Evolutionary conservation across 2,113 vertebrate genomes (phyloP).

Genomic region (Sardina pilchardus): DNA sequence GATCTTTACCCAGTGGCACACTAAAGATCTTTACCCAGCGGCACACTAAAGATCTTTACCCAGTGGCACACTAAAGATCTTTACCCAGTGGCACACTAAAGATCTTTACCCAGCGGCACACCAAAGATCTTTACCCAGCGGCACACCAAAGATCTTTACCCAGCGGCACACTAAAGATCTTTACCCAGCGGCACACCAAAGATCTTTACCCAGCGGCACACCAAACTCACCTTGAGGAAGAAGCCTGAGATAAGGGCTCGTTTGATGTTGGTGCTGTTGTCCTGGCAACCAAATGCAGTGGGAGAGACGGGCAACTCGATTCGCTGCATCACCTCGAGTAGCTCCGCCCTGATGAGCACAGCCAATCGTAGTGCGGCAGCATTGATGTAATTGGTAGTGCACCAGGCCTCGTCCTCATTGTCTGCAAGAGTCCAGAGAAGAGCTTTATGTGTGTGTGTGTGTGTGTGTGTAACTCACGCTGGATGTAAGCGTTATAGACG

Average conservation of each 20-base stretch:
- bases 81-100: too few relatives aligned
- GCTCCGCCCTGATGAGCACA: slow-evolving; percentile 78
- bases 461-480: slow-evolving; percentile 30
- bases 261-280: slow-evolving; percentile 86
- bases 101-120: too few relatives aligned
- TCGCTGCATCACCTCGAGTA: slow-evolving; percentile 88
- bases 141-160: neutral
- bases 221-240: slow-evolving; percentile 85
- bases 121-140: too few relatives aligned
- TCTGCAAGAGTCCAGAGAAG: slow-evolving; percentile 63
- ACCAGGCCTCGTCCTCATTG: slow-evolving; percentile 84
- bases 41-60: too few relatives aligned
- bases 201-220: neutral
- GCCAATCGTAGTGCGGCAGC: slow-evolving; percentile 78
- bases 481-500: too few relatives aligned
- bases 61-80: too few relatives aligned
- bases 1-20: too few relatives aligned
- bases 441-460: slow-evolving; percentile 21
- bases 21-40: too few relatives aligned
- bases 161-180: neutral
- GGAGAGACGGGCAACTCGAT: slow-evolving; percentile 91
- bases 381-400: slow-evolving; percentile 78
- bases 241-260: slow-evolving; percentile 91
- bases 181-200: too few relatives aligned
- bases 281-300: slow-evolving; percentile 83